Evolutionary conservation across 2,888 invertebrate species (phyloP), one percentile per base, ranked within the genome.

Genomic region (Ophion slaviceki): DNA sequence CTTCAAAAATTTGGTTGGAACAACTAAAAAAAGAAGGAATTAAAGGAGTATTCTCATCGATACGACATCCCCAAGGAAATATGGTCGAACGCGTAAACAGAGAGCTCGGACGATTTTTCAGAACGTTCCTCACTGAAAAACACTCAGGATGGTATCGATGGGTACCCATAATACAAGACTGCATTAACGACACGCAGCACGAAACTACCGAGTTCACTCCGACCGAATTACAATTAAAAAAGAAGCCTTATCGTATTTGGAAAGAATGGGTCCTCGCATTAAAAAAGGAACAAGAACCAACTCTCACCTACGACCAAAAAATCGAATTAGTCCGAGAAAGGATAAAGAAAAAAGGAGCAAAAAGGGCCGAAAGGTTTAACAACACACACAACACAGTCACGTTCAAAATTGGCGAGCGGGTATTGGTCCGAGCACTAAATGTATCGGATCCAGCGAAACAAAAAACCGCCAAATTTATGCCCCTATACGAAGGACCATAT

Each of bases 21-120:
- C 2, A 62, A 3, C 24, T 62, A 11, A 11, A 40, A 14, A 32
- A 57, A 0, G 57, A 71, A 32, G 14, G 11, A 1, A 53, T 70
- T 0, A 2, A 47, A 47, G 53, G 28, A 0, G 53, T 53, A 0
- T 70, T 78, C 7, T 64, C 79, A 17, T 79, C 71, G 10, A 71
- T 71, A 4, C 28, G 79, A 17, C 79, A 79, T 53, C 79, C 79
- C 0, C 79, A 79, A 36, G 70, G 70, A 1, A 79, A 79, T 4
- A 62, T 62, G 0, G 79, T 79, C 0, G 70, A 79, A 14, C 28
- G 70, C 3, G 62, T 47, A 11, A 28, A 28, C 28, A 28, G 28
- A 28, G 28, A 28, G 28, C 28, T 28, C 28, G 28, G 28, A 3
- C 28, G 78, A 45, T 70, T 78, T 6, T 78, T 70, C 4, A 24